Conservation (phyloP, 2,888 invertebrate species). For the Drosophila falleni region DNA sequence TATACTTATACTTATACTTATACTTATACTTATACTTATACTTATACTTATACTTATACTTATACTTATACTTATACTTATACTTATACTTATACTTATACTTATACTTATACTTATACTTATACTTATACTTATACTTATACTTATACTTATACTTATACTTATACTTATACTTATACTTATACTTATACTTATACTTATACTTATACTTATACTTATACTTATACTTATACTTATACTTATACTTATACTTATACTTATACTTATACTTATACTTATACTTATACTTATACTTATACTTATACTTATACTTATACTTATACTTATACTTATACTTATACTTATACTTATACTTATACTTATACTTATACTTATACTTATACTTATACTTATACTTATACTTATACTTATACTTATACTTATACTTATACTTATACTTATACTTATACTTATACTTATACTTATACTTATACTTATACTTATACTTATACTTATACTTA, state of each 20-base stretch:
- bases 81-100: not conserved
- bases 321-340: conserved; percentile 2
- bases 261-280: conserved; percentile 2
- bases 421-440: conserved; percentile 2
- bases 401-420: conserved; percentile 2
- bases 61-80: not conserved
- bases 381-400: conserved; percentile 2
- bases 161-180: conserved; percentile 2
- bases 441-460: not conserved
- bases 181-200: conserved; percentile 2
- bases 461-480: not conserved
- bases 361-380: conserved; percentile 2
- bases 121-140: not conserved
- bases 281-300: conserved; percentile 2
- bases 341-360: conserved; percentile 2
- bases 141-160: conserved; percentile 1
- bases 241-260: conserved; percentile 2
- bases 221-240: conserved; percentile 2
- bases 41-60: conserved; percentile 1
- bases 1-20: not conserved
- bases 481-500: not conserved
- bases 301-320: conserved; percentile 2
- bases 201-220: conserved; percentile 2
- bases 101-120: conserved; percentile 1
- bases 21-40: not conserved